phyloP scores from a whole-genome alignment of 2,797 vertebrate genomes.

The Microchirus variegatus region DNA sequence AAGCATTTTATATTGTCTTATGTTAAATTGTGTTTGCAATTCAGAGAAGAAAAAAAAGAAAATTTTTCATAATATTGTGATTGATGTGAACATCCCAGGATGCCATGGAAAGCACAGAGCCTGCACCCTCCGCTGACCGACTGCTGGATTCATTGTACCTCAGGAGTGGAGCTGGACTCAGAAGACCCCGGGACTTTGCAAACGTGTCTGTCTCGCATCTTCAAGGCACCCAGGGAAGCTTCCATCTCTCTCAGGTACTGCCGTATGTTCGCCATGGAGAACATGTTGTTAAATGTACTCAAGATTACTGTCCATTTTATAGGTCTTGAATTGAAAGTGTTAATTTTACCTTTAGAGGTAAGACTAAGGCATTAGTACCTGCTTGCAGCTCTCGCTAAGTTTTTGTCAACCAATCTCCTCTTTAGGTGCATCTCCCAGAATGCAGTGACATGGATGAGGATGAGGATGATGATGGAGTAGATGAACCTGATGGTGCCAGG shows the following conservation, averaged over 20 bases:
- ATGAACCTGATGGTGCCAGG: slow-evolving; percentile 61
- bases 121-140: slow-evolving; percentile 36
- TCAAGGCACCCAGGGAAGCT: slow-evolving; percentile 63
- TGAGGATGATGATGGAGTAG: slow-evolving; percentile 41
- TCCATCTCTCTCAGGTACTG: slow-evolving; percentile 67
- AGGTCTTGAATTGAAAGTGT: no score
- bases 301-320: no score
- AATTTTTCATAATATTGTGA: neutral
- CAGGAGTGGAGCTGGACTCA: slow-evolving; percentile 50
- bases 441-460: slow-evolving; percentile 32
- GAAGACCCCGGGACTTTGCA: slow-evolving; percentile 53
- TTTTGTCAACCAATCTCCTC: neutral
- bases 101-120: slow-evolving; percentile 74
- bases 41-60: neutral
- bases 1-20: neutral
- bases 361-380: neutral
- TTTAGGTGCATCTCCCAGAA: slow-evolving; percentile 58
- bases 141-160: slow-evolving; percentile 72
- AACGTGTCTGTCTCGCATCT: slow-evolving; percentile 44
- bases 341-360: neutral
- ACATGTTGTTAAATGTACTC: no score
- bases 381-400: neutral
- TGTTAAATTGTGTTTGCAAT: neutral
- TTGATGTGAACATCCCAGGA: slow-evolving; percentile 60
- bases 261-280: no score